Base-by-base conservation (phyloP, 2,797 vertebrate species). In the Parotocinclus haroldoi region DNA sequence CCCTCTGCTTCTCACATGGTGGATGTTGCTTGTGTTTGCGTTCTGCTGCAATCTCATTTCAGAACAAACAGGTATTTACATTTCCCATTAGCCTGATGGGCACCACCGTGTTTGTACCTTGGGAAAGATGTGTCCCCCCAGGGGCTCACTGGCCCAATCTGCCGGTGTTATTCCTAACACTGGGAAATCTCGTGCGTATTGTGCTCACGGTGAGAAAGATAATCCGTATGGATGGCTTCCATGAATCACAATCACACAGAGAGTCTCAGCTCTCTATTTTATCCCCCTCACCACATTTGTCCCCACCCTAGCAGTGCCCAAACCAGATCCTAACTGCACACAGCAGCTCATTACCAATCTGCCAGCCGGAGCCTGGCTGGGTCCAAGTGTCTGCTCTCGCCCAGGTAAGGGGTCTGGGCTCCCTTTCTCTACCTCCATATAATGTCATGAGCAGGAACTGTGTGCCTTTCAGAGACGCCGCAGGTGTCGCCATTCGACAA, bases 211-310 rank as follows among this genome's bases (percentile, higher is more conserved):
- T 91, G 89, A 89, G 90, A 92, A 92, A 83, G 89, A 89, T 90
- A 91, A 79, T 85, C 92, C 86, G 87, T 88, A 90, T 84, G 90
- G 88, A 89, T 90, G 88, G 90, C 87, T 87, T 91, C 87, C 90
- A 90, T 92, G 91, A 90, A 91, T 92, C 91, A 89, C 87, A 88
- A 87, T 87, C 90, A 91, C 90, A 91, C 90, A 91, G 91, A 89
- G 87, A 87, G 82, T 86, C 79, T 86, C 88, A 87, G 86, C 82
- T 87, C 87, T 87, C 88, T 91, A 90, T 27, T 91, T 92, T 93
- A 93, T 90, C 91, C 87, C 83, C 69, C 80, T 27, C 85, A 85
- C 87, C 86, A 89, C 86, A 84, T 90, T 87, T 37, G 38, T 51
- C 89, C 89, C 74, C 68, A 54, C 68, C 55, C 63, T 66, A 63